These are phyloP conservation scores for Holothuria leucospilota DNA, from an alignment of 53 echinoderm and acorn worm genomes.

Conservation along the genomic window DNA sequence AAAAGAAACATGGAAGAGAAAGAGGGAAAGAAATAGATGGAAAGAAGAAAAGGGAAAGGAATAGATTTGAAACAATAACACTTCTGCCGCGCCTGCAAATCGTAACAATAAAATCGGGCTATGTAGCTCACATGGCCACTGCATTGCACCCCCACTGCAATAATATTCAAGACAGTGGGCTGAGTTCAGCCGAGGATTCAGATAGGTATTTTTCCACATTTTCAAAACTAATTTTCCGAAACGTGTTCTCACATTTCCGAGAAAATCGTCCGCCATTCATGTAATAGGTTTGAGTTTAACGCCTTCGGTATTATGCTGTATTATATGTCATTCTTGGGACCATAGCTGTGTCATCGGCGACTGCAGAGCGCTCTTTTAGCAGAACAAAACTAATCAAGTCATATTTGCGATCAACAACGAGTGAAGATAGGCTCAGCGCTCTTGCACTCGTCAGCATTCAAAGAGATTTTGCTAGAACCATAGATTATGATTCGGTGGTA, in stretches of 20 bases:
- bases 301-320: background rate
- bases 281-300: background rate
- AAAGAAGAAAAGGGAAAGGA: no score
- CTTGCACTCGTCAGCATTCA: background rate
- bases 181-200: no score
- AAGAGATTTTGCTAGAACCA: background rate
- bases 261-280: background rate
- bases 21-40: background rate
- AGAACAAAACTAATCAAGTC: background rate
- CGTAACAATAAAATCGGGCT: no score
- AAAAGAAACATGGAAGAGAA: background rate
- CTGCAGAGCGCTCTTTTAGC: background rate
- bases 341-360: no score
- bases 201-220: no score
- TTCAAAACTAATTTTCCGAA: no score
- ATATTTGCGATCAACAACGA: background rate
- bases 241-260: no score
- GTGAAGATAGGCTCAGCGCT: no score
- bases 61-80: no score
- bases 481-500: background rate
- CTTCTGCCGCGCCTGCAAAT: no score
- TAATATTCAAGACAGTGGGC: no score
- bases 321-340: no score
- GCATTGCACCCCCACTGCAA: background rate
- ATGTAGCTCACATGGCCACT: background rate